Base-by-base conservation (phyloP, 1,140 invertebrate species). In the Papilio polytes region DNA sequence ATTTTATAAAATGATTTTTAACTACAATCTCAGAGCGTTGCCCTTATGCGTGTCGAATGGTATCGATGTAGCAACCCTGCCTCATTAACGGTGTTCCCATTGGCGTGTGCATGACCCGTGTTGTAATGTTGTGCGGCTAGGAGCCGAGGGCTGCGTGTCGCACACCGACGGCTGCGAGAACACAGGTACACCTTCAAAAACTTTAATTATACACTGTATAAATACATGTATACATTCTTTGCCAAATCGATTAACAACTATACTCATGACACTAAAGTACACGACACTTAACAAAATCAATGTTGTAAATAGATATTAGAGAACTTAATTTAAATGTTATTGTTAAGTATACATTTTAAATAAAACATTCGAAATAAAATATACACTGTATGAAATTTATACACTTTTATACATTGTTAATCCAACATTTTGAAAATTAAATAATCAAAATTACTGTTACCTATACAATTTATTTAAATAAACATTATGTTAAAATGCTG, bases 151-250 rank as follows among this genome's bases (percentile, higher is more conserved):
- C 96, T 98, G 97, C 96, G 97, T 97, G 90, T 97, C 97, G 94
- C 97, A 98, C 95, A 97, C 97, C 91, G 97, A 98, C 95, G 97
- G 97, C 96, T 98, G 97, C 96, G 97, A 98, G 96, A 97, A 97
- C 95, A 97, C 97, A 95, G 97, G 97, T 98, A 97, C 80, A 63
- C 6, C 3, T 26, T 51, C 3, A 76, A 36, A 18, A 2, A 13
- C 22, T 70, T n/a, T 70, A 70, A 70, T 70, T 31, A 70, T 70
- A 26, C 10, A 31, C 26, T 70, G 7, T 70, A 26, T 63, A 63
- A 26, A 12, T 63, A 26, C 22, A 56, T 20, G n/a, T 48, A 7
- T 56, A 56, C 7, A n/a, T 26, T 9, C 20, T 63, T 63, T 18
- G 59, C 10, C 59, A 31, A 26, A 63, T 63, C 22, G 59, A 63